phyloP scores from a whole-genome alignment of 1,140 invertebrate genomes.

The Drosophila saltans region DNA sequence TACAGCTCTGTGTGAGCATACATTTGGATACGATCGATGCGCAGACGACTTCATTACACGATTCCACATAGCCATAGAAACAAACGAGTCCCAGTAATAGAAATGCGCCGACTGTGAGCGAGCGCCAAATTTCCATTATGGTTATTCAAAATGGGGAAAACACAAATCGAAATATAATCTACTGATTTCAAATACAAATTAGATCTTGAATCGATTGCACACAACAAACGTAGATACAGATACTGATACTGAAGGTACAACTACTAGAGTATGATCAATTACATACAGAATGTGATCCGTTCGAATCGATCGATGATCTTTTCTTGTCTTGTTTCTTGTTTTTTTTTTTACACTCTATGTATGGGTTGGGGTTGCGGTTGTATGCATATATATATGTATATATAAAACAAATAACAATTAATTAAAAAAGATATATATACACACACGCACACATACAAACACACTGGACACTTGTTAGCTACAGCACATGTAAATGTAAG shows the following conservation, averaged over 20 bases:
- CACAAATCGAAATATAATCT: slow-evolving; percentile 8
- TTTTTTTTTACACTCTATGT: slow-evolving; percentile 16
- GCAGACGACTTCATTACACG: slow-evolving; percentile 81
- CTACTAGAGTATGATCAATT: slow-evolving; percentile 5
- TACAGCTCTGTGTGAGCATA: slow-evolving; percentile 97
- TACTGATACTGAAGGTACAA: background rate
- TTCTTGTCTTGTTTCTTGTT: slow-evolving; percentile 25
- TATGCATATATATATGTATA: slow-evolving; percentile 37
- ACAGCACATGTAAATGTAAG: slow-evolving; percentile 51
- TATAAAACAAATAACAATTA: slow-evolving; percentile 56
- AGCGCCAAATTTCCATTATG: slow-evolving; percentile 73
- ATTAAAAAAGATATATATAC: slow-evolving; percentile 29
- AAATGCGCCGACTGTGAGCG: slow-evolving; percentile 66
- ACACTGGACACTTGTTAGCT: slow-evolving; percentile 49
- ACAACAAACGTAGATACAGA: background rate
- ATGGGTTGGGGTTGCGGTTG: slow-evolving; percentile 22
- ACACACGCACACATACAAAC: slow-evolving; percentile 37
- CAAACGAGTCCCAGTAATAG: slow-evolving; percentile 61
- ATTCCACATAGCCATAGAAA: slow-evolving; percentile 74
- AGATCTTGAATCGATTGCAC: background rate
- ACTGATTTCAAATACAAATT: background rate
- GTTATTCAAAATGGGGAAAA: slow-evolving; percentile 7
- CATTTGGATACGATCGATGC: slow-evolving; percentile 96
- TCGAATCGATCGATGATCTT: slow-evolving; percentile 1
- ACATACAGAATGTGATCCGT: slow-evolving; percentile 7